Evolutionary conservation across 2,113 vertebrate genomes (phyloP).

Genomic region (Heterocephalus glaber): DNA sequence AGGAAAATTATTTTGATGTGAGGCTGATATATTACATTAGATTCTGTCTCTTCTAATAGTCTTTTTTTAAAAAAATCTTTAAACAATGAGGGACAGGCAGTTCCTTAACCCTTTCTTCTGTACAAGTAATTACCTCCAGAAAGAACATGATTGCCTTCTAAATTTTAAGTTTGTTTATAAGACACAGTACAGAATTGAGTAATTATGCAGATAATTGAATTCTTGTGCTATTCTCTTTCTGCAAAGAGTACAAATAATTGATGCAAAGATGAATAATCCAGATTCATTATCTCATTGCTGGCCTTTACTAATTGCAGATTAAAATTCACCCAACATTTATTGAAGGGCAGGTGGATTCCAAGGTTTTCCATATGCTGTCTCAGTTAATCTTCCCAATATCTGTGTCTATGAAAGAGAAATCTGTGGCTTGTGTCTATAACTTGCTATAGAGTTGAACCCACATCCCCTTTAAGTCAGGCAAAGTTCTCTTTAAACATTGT

Average conservation of each 20-base stretch:
- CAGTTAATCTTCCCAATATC: slow-evolving; percentile 9
- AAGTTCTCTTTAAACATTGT: slow-evolving; percentile 3
- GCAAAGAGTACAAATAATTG: slow-evolving; percentile 53
- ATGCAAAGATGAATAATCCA: slow-evolving; percentile 60
- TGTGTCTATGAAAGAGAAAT: background rate
- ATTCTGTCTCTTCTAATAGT: slow-evolving; percentile 46
- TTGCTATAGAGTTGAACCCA: background rate
- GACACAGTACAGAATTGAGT: slow-evolving; percentile 39
- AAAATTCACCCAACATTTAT: slow-evolving; percentile 53
- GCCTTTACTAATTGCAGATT: slow-evolving; percentile 52
- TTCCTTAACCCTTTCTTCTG: slow-evolving; percentile 44
- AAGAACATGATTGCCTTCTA: slow-evolving; percentile 49
- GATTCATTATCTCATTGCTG: slow-evolving; percentile 46
- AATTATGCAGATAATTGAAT: slow-evolving; percentile 55
- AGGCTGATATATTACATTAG: slow-evolving; percentile 24
- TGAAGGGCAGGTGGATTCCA: slow-evolving; percentile 26
- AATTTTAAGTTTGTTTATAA: slow-evolving; percentile 63
- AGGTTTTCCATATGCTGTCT: background rate
- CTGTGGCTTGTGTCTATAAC: slow-evolving; percentile 10
- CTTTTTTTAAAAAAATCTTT: slow-evolving; percentile 10
- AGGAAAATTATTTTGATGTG: slow-evolving; percentile 59
- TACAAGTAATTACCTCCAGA: slow-evolving; percentile 31
- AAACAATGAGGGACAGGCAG: background rate
- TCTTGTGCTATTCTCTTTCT: slow-evolving; percentile 12
- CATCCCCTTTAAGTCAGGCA: background rate